phyloP scores from a whole-genome alignment of 1,140 invertebrate species.

The Drosophila micromelanica region DNA sequence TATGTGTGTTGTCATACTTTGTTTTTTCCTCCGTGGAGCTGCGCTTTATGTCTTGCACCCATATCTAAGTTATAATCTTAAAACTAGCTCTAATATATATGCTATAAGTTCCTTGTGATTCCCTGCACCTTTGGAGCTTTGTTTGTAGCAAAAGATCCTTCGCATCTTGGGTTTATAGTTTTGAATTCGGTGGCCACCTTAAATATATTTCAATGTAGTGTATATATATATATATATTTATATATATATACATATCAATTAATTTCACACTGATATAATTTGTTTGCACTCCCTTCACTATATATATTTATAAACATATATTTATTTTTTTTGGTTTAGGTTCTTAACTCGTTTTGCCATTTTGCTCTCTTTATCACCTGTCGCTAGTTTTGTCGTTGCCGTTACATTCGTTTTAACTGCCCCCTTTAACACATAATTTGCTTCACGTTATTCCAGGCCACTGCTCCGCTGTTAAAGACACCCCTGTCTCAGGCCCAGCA shows the following conservation, averaged over 20 bases:
- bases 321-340: conserved; percentile 50
- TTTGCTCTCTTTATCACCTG: conserved; percentile 64
- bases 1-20: conserved; percentile 35
- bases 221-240: background rate
- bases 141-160: conserved; percentile 40
- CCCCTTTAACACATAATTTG: conserved; percentile 84
- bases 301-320: conserved; percentile 27
- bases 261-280: conserved; percentile 31
- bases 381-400: conserved; percentile 41
- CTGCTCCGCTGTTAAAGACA: conserved; percentile 89
- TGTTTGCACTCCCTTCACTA: conserved; percentile 54
- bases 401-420: conserved; percentile 12
- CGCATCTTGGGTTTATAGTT: conserved; percentile 56
- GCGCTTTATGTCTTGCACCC: conserved; percentile 34
- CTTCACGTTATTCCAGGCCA: conserved; percentile 86
- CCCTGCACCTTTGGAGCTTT: conserved; percentile 49
- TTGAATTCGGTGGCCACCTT: conserved; percentile 27
- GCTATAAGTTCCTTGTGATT: conserved; percentile 40
- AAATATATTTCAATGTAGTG: background rate
- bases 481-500: conserved; percentile 87
- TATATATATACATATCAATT: conserved; percentile 19
- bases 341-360: conserved; percentile 50
- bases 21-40: conserved; percentile 7
- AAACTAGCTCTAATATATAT: conserved; percentile 26
- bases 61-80: conserved; percentile 39